A percentile compares a stretch with the other conserved stretches of the same genome.
Evolutionary conservation across 35 echinoderm and acorn worm genomes (phyloP).

Genomic region (Ptychodera flava): DNA sequence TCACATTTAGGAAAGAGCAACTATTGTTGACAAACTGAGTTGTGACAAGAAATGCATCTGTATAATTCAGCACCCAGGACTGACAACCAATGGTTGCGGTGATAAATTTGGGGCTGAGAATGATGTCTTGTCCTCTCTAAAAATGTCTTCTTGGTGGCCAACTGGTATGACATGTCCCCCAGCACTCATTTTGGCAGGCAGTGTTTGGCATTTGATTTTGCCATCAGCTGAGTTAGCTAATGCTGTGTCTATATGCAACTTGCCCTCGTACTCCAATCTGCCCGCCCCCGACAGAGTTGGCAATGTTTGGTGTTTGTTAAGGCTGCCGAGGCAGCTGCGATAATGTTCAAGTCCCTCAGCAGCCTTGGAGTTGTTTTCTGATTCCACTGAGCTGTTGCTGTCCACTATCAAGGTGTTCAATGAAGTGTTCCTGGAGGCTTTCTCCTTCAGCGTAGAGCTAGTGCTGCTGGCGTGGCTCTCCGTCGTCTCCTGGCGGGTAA

Average conservation of each 20-base stretch:
- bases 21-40: too few species aligned
- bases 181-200: constrained; percentile 88
- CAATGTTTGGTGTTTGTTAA: constrained; percentile 92
- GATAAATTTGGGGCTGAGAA: constrained; percentile 97
- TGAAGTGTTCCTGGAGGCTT: background rate
- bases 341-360: constrained; percentile 23
- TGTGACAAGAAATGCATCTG: too few species aligned
- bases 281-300: constrained; percentile 30
- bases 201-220: constrained; percentile 82
- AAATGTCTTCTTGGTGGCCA: constrained; percentile 45
- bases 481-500: background rate
- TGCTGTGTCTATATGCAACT: constrained; percentile 39
- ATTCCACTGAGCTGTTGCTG: constrained; percentile 94
- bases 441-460: background rate
- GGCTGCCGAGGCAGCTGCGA: constrained; percentile 26
- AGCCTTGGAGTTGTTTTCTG: constrained; percentile 35
- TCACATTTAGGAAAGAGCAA: too few species aligned
- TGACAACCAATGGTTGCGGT: constrained; percentile 45
- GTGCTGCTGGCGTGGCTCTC: background rate
- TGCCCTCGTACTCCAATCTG: constrained; percentile 19
- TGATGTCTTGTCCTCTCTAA: constrained; percentile 80
- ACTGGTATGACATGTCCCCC: constrained; percentile 83
- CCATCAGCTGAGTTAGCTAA: constrained; percentile 42
- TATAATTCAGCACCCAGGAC: background rate
- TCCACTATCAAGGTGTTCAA: background rate